Evolutionary conservation across 1,140 invertebrate genomes (phyloP).

Genomic region (Ctenoplectra terminalis): DNA sequence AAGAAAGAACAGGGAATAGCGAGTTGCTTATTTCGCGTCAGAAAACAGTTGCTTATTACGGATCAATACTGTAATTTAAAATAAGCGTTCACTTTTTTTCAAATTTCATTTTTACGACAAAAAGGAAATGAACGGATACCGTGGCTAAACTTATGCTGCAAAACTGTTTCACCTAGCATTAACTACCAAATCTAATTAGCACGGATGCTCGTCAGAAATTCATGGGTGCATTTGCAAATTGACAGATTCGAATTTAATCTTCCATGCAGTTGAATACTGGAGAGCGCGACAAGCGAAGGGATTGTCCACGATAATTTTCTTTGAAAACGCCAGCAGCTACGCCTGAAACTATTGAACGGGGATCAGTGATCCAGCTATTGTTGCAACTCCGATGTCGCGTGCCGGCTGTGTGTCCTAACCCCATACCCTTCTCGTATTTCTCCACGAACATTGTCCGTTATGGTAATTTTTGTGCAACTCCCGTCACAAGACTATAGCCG

Average conservation of each 20-base stretch:
- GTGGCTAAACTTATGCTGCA: too few relatives aligned
- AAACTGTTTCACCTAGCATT: neutral
- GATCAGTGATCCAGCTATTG: slow-evolving; percentile 49
- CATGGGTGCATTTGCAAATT: slow-evolving; percentile 16
- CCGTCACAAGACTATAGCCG: slow-evolving; percentile 15
- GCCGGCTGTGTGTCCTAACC: slow-evolving; percentile 33
- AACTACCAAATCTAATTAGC: too few relatives aligned
- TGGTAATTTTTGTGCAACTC: slow-evolving; percentile 54
- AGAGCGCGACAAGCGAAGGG: neutral
- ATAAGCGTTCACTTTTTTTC: too few relatives aligned
- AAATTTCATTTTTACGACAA: too few relatives aligned
- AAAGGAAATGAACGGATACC: too few relatives aligned
- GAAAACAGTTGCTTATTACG: too few relatives aligned
- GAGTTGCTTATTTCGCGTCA: too few relatives aligned
- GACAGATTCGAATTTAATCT: neutral
- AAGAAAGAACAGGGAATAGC: too few relatives aligned
- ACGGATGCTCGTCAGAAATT: neutral
- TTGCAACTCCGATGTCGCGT: slow-evolving; percentile 57
- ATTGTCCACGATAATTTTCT: neutral
- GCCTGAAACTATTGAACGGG: slow-evolving; percentile 3
- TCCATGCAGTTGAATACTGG: neutral
- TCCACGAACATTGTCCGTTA: slow-evolving; percentile 36
- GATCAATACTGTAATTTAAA: too few relatives aligned
- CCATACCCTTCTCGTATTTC: slow-evolving; percentile 11
- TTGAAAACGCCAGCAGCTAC: slow-evolving; percentile 19